phyloP scores from a whole-genome alignment of 2,797 vertebrate genomes.

The Dendrocincla tyrannina region DNA sequence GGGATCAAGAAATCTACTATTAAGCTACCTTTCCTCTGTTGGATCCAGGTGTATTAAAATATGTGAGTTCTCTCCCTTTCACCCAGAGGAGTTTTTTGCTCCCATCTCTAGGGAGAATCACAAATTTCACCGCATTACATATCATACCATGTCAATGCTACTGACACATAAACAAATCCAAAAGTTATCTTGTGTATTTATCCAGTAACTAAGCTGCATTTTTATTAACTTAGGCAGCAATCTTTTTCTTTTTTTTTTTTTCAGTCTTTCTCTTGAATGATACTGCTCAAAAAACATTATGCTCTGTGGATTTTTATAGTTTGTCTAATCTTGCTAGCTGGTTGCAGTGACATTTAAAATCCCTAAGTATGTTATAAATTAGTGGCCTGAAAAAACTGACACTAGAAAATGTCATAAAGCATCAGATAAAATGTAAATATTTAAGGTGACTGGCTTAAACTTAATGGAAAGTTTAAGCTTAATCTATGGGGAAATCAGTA shows the following conservation, averaged over 20 bases:
- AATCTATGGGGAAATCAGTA: constrained; percentile 30
- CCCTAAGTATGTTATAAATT: constrained; percentile 31
- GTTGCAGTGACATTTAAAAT: constrained; percentile 45
- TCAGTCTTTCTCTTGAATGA: neutral
- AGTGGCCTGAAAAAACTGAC: neutral
- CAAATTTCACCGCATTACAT: neutral
- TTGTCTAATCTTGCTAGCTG: neutral
- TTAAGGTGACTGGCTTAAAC: constrained; percentile 37
- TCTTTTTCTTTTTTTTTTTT: neutral
- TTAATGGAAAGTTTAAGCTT: constrained; percentile 47
- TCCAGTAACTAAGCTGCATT: neutral
- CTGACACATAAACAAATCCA: neutral
- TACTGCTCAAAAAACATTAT: neutral
- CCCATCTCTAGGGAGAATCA: neutral
- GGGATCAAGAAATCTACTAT: neutral
- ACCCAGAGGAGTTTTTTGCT: neutral
- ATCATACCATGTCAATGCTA: neutral
- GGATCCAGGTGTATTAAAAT: neutral
- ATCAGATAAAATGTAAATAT: constrained; percentile 36
- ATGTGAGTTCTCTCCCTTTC: neutral
- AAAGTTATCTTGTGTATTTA: neutral
- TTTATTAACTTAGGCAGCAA: neutral
- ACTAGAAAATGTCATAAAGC: constrained; percentile 32
- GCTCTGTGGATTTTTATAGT: neutral
- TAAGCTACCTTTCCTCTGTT: neutral